These are phyloP conservation scores for Stegophylla sp. DNA, from an alignment of 2,888 invertebrate species.

Conservation along the genomic window DNA sequence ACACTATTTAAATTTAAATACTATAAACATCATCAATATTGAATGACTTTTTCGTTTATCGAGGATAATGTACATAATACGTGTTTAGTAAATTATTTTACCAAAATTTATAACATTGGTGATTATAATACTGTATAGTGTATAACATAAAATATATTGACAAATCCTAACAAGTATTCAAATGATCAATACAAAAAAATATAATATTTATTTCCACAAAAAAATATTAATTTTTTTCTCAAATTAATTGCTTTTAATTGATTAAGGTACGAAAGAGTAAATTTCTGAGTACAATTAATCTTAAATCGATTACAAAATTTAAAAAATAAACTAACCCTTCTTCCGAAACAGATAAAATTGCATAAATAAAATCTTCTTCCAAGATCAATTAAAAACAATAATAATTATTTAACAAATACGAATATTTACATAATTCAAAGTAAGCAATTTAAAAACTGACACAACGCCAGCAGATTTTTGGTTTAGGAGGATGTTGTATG, in stretches of 20 bases:
- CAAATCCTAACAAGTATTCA: neutral
- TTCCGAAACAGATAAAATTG: neutral
- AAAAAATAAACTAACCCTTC: neutral
- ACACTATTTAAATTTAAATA: conserved; percentile 4
- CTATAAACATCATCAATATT: neutral
- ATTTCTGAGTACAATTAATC: neutral
- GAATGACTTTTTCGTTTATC: conserved; percentile 1
- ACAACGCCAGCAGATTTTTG: too few relatives aligned
- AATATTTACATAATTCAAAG: too few relatives aligned
- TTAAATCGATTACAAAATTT: neutral
- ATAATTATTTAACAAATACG: neutral
- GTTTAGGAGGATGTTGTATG: too few relatives aligned
- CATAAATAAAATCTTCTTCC: neutral
- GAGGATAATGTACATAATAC: neutral
- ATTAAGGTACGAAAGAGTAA: neutral
- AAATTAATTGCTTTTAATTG: neutral
- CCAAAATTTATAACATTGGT: neutral
- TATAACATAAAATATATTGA: too few relatives aligned
- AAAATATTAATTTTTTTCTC: neutral
- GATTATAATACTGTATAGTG: too few relatives aligned
- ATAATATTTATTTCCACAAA: neutral
- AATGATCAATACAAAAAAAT: neutral
- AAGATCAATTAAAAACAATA: neutral
- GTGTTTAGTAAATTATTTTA: neutral
- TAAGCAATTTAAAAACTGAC: too few relatives aligned